These are phyloP conservation scores for Eurytoma californica DNA, from an alignment of 2,888 invertebrate species.

Conservation along the genomic window DNA sequence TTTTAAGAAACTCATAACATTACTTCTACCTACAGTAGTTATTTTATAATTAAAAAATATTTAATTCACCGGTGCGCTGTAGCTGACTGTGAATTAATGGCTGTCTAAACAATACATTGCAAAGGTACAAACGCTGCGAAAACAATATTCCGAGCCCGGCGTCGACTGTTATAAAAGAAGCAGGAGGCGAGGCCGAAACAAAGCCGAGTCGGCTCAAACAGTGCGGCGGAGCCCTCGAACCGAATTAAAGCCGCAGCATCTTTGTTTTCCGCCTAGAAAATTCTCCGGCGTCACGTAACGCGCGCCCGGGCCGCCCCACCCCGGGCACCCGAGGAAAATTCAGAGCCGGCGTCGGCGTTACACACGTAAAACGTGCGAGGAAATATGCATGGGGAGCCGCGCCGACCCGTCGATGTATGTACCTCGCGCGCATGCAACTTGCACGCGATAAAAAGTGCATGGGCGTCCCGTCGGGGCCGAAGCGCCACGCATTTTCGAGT, in stretches of 20 bases:
- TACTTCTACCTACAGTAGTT: too few species aligned
- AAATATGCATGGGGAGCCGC: constrained; percentile 63
- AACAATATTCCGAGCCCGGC: too few species aligned
- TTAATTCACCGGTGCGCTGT: too few species aligned
- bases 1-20: too few species aligned
- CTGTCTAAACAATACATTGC: too few species aligned
- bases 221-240: too few species aligned
- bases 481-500: constrained; percentile 50
- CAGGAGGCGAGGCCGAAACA: too few species aligned
- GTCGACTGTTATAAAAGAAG: too few species aligned
- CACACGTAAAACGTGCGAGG: constrained; percentile 61
- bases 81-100: too few species aligned
- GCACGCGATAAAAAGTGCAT: constrained; percentile 66
- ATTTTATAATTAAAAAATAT: too few species aligned
- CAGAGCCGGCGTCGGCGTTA: constrained; percentile 2
- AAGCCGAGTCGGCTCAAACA: too few species aligned
- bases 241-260: constrained; percentile 14
- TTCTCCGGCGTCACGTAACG: neutral
- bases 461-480: constrained; percentile 60
- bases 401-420: constrained; percentile 56
- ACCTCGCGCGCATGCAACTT: constrained; percentile 62
- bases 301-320: neutral
- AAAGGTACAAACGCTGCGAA: too few species aligned
- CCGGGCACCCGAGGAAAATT: neutral
- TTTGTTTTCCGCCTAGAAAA: neutral